phyloP scores from a whole-genome alignment of 2,797 vertebrate genomes.

The Tapera naevia region DNA sequence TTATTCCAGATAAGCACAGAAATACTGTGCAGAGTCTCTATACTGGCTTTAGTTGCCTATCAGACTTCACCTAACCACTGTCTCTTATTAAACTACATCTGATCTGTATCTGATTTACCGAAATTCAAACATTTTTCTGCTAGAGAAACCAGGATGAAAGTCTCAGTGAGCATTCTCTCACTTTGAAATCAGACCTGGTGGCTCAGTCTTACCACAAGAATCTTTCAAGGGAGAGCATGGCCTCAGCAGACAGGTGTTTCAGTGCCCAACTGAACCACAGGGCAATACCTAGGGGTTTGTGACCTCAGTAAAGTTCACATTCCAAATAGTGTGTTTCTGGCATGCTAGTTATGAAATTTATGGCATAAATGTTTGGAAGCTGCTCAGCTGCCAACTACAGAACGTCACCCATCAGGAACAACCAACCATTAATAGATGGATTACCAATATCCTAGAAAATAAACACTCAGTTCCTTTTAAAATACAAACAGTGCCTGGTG shows the following conservation, averaged over 20 bases:
- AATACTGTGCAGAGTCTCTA: no score
- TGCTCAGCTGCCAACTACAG: not conserved
- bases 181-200: not conserved
- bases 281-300: not conserved
- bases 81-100: not conserved
- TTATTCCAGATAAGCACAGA: not conserved
- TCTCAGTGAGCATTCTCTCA: accelerated
- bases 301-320: not conserved
- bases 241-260: not conserved
- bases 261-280: not conserved
- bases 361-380: not conserved
- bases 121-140: not conserved
- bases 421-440: not conserved
- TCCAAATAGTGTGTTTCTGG: not conserved
- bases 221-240: not conserved
- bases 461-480: not conserved
- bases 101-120: not conserved
- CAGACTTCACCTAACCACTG: not conserved
- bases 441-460: not conserved
- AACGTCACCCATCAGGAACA: not conserved
- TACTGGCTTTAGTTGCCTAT: not conserved
- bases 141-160: not conserved
- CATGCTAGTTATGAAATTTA: not conserved
- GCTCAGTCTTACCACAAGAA: not conserved
- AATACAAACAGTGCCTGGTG: not conserved